Base-by-base conservation (phyloP, 2,113 vertebrate genomes). In the Coreoperca whiteheadi region DNA sequence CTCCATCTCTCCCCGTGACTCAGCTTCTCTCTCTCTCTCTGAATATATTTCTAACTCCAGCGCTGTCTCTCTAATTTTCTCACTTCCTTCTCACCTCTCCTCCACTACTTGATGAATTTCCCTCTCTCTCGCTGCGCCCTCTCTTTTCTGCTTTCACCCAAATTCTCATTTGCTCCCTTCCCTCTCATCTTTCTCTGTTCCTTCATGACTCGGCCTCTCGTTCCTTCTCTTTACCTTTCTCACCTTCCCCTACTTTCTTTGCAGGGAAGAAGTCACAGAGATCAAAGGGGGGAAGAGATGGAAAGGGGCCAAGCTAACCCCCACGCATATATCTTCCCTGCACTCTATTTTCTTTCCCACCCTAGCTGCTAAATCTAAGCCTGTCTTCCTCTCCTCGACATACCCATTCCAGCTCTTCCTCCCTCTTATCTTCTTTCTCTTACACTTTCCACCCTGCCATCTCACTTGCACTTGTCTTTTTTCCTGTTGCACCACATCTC, bases 211-310 rank as follows among this genome's bases (percentile, higher is more conserved):
- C 8, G 32, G 54, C 57, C 78, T 76, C 74, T 81, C 48, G 34
- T 56, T 85, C 75, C 77, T 69, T 81, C 70, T 72, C 63, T 80
- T 78, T 84, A 88, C 87, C 81, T 91, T 85, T 75, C 77, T 90
- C 77, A 79, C 86, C 87, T 71, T 80, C 77, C 50, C 66, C n/a
- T 46, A 81, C 82, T 90, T 82, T 86, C 72, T 92, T 87, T 54
- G 77, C 85, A 72, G 63, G 83, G 72, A 67, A 67, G 67, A 77
- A 90, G 87, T 90, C 86, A 76, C 20, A 12, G 76, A 91, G 90
- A 93, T 90, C 82, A 92, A 93, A 93, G 83, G 30, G 16, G 86
- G 64, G 74, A 78, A 74, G 65, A 79, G 84, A 88, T 87, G 81
- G 79, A 79, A 48, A 74, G 60, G 89, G 79, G 87, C 70, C 80